Evolutionary conservation across 1,140 invertebrate genomes (phyloP).

Genomic region (Meloidogyne exigua): DNA sequence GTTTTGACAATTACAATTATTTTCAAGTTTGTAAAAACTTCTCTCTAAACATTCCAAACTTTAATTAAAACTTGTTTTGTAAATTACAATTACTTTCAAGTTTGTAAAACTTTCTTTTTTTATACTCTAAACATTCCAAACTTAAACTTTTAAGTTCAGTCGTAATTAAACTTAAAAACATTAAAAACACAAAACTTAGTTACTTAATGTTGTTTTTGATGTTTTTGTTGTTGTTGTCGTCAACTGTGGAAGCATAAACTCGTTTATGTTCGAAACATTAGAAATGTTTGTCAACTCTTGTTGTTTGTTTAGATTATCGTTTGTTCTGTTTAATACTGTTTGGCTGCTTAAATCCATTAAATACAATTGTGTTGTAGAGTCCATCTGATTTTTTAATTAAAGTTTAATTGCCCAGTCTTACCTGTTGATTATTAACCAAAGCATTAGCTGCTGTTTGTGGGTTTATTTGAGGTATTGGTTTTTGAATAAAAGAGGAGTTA

Average conservation of each 20-base stretch:
- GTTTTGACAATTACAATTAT: no score
- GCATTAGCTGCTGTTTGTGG: not conserved
- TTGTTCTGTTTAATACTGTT: not conserved
- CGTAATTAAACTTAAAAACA: no score
- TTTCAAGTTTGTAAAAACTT: no score
- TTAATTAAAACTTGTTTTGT: no score
- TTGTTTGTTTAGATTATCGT: not conserved
- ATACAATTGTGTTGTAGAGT: not conserved
- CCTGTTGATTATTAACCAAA: not conserved
- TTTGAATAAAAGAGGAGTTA: not conserved
- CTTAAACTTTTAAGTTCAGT: no score
- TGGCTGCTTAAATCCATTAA: not conserved
- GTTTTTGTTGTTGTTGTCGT: no score
- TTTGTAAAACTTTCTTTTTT: no score
- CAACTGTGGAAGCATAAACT: not conserved
- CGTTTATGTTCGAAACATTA: not conserved
- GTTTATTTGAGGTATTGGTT: not conserved
- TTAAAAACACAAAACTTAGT: no score
- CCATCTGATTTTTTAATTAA: not conserved
- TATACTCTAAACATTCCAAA: no score
- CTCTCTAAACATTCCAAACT: no score
- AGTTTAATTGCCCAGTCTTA: not conserved
- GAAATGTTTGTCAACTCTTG: not conserved
- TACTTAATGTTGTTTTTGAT: no score
- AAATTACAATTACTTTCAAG: no score